These are phyloP conservation scores for Sclerodermus sp. DNA, from an alignment of 2,888 invertebrate genomes.

Conservation along the genomic window DNA sequence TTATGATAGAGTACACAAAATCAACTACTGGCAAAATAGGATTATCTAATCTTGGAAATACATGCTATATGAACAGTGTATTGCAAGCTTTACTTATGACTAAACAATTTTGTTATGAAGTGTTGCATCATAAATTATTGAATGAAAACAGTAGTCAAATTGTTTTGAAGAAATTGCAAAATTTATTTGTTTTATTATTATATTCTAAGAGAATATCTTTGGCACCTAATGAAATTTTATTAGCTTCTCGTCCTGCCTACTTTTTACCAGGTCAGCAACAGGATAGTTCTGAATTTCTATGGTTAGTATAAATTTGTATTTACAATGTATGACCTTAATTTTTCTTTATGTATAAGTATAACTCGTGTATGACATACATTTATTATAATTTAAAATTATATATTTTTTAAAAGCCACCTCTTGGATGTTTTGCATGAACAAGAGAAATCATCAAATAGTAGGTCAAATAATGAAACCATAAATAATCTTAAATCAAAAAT, in stretches of 20 bases:
- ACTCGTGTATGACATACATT: neutral
- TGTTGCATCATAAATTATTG: constrained; percentile 56
- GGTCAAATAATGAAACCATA: constrained; percentile 22
- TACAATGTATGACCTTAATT: constrained; percentile 9
- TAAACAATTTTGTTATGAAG: constrained; percentile 73
- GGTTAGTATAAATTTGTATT: constrained; percentile 55
- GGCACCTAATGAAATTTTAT: constrained; percentile 72
- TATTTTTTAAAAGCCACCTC: constrained; percentile 59
- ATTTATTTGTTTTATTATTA: constrained; percentile 73
- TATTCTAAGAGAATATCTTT: constrained; percentile 69
- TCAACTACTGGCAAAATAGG: constrained; percentile 66
- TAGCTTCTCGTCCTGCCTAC: constrained; percentile 74
- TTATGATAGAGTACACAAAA: constrained; percentile 21
- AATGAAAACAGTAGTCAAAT: constrained; percentile 28
- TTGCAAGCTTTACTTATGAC: constrained; percentile 83
- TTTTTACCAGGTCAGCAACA: constrained; percentile 80
- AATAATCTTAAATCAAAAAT: constrained; percentile 33
- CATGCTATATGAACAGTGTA: constrained; percentile 88
- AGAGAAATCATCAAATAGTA: constrained; percentile 56
- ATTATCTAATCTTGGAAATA: constrained; percentile 81
- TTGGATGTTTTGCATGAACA: constrained; percentile 76
- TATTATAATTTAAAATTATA: neutral
- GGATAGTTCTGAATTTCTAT: constrained; percentile 85
- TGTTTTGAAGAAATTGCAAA: constrained; percentile 67
- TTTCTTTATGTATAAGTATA: neutral